Evolutionary conservation across 2,113 vertebrate genomes (phyloP).

Genomic region (Leptodactylus fuscus): DNA sequence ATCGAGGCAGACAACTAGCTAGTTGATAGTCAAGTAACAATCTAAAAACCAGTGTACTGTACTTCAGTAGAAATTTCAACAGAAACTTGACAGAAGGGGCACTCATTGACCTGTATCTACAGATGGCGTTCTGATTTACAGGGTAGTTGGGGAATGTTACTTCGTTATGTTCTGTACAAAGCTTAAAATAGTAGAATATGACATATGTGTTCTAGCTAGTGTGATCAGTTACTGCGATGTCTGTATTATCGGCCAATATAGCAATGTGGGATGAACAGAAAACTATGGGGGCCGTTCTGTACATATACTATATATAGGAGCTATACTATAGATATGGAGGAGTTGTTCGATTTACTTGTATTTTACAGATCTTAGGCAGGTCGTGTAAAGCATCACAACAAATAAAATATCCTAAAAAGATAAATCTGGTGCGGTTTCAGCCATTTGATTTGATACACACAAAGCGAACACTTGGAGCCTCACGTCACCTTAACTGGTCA

Average conservation of each 20-base stretch:
- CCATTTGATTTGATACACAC: slow-evolving; percentile 16
- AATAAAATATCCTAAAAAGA: neutral
- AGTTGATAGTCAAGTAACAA: too few relatives aligned
- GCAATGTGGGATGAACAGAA: too few relatives aligned
- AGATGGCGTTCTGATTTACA: neutral
- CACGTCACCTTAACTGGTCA: slow-evolving; percentile 46
- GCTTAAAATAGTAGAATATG: neutral
- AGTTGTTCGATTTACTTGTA: neutral
- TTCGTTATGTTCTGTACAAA: neutral
- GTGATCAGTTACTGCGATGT: neutral
- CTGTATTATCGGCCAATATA: too few relatives aligned
- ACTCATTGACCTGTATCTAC: neutral
- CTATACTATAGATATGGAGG: neutral
- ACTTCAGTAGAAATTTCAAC: too few relatives aligned
- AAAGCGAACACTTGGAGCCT: slow-evolving; percentile 22
- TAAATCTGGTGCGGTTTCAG: slow-evolving; percentile 32
- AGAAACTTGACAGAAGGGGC: neutral
- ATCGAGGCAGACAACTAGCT: too few relatives aligned
- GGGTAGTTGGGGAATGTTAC: too few relatives aligned
- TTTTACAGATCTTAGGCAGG: neutral
- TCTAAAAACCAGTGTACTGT: too few relatives aligned
- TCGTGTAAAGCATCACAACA: neutral
- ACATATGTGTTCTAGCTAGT: neutral
- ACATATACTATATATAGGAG: neutral
- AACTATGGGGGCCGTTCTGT: too few relatives aligned